These are phyloP conservation scores for Tetramorium alpestre DNA, from an alignment of 1,140 invertebrate genomes.

Conservation along the genomic window DNA sequence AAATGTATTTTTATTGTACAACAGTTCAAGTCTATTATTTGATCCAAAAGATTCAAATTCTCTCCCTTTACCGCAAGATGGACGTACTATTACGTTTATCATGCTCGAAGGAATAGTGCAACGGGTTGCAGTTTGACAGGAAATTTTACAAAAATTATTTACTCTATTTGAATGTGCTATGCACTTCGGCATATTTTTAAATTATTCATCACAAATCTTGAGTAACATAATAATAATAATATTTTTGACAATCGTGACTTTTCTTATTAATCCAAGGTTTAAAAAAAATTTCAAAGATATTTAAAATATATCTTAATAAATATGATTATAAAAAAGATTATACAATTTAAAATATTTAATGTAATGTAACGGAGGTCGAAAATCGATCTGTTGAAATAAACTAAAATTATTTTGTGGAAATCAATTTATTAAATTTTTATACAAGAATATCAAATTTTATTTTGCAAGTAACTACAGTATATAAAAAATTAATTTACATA, in stretches of 20 bases:
- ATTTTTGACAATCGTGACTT: background rate
- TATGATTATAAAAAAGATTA: slow-evolving; percentile 1
- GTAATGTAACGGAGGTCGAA: background rate
- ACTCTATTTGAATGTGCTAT: background rate
- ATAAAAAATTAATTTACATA: slow-evolving; percentile 73
- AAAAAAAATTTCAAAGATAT: background rate
- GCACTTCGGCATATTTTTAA: background rate
- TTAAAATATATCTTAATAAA: background rate
- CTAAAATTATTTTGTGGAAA: slow-evolving; percentile 34
- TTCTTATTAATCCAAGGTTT: background rate
- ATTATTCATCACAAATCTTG: background rate
- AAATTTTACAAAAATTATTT: background rate
- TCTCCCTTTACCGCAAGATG: slow-evolving; percentile 14
- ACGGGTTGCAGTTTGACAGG: slow-evolving; percentile 14
- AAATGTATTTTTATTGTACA: background rate
- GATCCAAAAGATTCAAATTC: background rate
- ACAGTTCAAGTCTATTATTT: background rate
- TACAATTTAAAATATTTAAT: background rate
- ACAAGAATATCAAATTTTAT: slow-evolving; percentile 66
- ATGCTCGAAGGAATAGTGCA: background rate
- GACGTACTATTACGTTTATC: background rate
- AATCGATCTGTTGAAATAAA: background rate
- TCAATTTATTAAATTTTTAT: slow-evolving; percentile 70
- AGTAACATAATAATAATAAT: background rate
- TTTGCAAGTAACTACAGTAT: slow-evolving; percentile 44